Evolutionary conservation across 2,888 invertebrate species (phyloP).

Genomic region (Exocentrus adspersus): DNA sequence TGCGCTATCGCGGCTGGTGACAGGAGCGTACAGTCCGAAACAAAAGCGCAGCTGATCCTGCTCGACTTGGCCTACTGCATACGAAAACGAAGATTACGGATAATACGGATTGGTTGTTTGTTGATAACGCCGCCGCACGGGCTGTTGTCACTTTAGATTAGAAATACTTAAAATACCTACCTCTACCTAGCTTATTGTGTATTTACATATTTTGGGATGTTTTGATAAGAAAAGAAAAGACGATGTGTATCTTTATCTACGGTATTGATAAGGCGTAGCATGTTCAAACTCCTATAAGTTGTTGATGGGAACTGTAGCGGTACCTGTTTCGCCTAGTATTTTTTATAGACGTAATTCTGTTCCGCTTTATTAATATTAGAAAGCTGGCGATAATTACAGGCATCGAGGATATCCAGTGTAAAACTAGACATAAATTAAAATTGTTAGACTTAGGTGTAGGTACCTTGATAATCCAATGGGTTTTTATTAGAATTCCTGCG

Average conservation of each 20-base stretch:
- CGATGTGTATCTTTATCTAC: background rate
- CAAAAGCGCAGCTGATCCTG: constrained; percentile 49
- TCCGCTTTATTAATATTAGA: constrained; percentile 36
- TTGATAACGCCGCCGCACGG: too few species aligned
- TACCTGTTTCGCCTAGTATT: constrained; percentile 1
- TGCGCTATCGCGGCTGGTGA: constrained; percentile 53
- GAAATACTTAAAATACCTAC: too few species aligned
- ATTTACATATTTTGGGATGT: background rate
- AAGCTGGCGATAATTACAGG: constrained; percentile 27
- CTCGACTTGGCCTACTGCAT: constrained; percentile 44
- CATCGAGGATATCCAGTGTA: constrained; percentile 26
- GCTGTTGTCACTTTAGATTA: too few species aligned
- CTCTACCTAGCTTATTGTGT: too few species aligned
- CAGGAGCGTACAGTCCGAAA: constrained; percentile 54
- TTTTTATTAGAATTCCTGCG: too few species aligned
- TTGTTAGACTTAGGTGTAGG: background rate
- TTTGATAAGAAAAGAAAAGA: background rate
- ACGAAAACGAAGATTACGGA: constrained; percentile 27
- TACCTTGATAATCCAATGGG: too few species aligned
- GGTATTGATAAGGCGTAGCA: background rate
- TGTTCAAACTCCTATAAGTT: background rate
- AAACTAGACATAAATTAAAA: constrained; percentile 25
- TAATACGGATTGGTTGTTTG: constrained; percentile 7
- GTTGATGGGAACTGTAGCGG: background rate
- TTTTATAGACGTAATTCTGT: constrained; percentile 6